Conservation (phyloP, 2,888 invertebrate genomes). For the Embidobia sp. region DNA sequence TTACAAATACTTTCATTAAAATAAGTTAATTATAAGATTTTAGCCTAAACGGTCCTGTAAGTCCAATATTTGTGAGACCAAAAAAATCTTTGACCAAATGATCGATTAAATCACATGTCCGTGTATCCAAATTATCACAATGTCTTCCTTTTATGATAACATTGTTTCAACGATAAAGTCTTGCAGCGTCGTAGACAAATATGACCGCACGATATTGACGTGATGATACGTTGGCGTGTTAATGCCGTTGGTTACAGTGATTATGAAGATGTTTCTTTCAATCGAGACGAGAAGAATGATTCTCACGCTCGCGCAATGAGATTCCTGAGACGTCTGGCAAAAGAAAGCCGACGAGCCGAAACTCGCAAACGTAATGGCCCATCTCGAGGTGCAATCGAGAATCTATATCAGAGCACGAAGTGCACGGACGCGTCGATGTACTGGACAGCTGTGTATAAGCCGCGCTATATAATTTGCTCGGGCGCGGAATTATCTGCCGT, state of each 20-base stretch:
- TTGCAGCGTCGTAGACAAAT: conserved; percentile 1
- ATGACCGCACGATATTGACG: not conserved
- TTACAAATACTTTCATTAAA: too few species aligned
- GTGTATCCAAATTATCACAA: too few species aligned
- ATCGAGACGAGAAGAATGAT: conserved; percentile 30
- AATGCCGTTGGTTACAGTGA: conserved; percentile 27
- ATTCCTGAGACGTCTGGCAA: conserved; percentile 1
- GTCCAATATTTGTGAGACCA: too few species aligned
- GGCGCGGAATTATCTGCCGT: conserved; percentile 52
- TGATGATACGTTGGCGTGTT: conserved; percentile 34
- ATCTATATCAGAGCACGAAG: conserved; percentile 57
- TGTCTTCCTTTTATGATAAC: conserved; percentile 36
- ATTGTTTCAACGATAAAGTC: conserved; percentile 50
- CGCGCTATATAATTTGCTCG: conserved; percentile 53
- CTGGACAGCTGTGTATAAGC: conserved; percentile 55
- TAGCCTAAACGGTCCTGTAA: too few species aligned
- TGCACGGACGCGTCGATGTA: conserved; percentile 47
- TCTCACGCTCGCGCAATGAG: conserved; percentile 57
- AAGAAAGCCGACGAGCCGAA: conserved; percentile 25
- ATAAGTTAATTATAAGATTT: too few species aligned
- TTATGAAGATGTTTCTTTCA: conserved; percentile 56
- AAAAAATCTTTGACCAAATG: too few species aligned
- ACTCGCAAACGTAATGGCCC: conserved; percentile 41
- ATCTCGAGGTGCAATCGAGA: conserved; percentile 56
- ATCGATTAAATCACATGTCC: too few species aligned